Base-by-base conservation (phyloP, 2,888 invertebrate species). In the Muschampia plurimacula region DNA sequence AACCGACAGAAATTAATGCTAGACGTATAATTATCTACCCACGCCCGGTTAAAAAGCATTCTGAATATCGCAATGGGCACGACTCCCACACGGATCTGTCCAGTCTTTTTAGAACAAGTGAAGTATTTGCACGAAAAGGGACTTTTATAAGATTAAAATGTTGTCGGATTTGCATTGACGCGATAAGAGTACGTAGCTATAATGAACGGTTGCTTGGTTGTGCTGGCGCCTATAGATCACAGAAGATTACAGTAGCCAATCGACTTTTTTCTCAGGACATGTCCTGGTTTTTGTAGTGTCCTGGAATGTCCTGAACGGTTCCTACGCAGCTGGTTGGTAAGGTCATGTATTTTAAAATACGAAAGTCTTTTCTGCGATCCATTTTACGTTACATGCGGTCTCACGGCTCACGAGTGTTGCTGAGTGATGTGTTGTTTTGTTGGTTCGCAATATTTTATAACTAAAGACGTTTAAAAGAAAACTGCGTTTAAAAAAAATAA, bases 1-100 rank as follows among this genome's bases (percentile, higher is more conserved):
- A 86, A 85, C 84, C 83, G 81, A 86, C 84, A 86, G 86, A 89
- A 90, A 90, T 89, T 89, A 89, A 83, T 82, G 80, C 80, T 81
- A 76, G 83, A 85, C 83, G 84, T 90, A 87, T 91, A 93, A 93
- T 93, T 92, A 92, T 77, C 87, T 68, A 82, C 93, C 93, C 84
- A 92, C 92, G 89, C 88, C 80, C 78, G 79, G 39, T 78, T 85
- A 86, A 90, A 91, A 92, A 90, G 87, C 89, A 82, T 81, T 82
- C 82, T 81, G 77, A 87, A 87, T 93, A 92, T 89, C 92, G 89
- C 88, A 93, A 93, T 86, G 82, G 76, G 80, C 76, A 86, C 85
- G 75, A 71, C 77, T 74, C 80, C 80, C 76, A 77, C 79, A 67
- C 71, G 68, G 49, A 39, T 76, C 73, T 74, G 75, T 77, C 77